These are phyloP conservation scores for Anoplophora glabripennis DNA, from an alignment of 1,140 invertebrate genomes.

Conservation along the genomic window DNA sequence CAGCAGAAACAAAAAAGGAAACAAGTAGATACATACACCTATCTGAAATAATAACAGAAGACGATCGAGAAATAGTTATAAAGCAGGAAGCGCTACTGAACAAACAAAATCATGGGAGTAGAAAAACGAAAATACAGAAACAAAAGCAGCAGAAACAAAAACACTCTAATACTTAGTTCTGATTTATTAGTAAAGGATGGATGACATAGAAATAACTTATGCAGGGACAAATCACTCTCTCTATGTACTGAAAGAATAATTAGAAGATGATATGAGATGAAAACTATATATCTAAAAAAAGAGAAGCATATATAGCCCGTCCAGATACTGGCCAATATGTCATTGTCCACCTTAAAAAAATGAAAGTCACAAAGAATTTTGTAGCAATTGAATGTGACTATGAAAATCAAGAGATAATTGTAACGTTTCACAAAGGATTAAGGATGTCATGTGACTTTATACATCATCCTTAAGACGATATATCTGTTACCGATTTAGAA, in stretches of 20 bases:
- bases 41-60: background rate
- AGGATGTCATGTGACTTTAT: background rate
- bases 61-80: background rate
- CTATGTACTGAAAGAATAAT: background rate
- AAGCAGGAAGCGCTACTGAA: background rate
- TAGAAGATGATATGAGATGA: background rate
- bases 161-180: background rate
- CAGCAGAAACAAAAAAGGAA: slow-evolving; percentile 3
- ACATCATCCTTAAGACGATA: background rate
- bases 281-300: background rate
- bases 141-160: no score
- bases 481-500: slow-evolving; percentile 1
- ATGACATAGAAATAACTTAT: background rate
- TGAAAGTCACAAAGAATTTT: background rate
- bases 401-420: background rate
- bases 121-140: no score
- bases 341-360: background rate
- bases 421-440: background rate
- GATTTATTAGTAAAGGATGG: background rate
- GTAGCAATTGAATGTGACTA: background rate
- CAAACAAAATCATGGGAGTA: no score
- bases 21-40: background rate
- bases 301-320: background rate
- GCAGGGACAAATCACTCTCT: background rate
- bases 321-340: background rate